Evolutionary conservation across 2,113 vertebrate species (phyloP).

Genomic region (Apteryx mantelli): DNA sequence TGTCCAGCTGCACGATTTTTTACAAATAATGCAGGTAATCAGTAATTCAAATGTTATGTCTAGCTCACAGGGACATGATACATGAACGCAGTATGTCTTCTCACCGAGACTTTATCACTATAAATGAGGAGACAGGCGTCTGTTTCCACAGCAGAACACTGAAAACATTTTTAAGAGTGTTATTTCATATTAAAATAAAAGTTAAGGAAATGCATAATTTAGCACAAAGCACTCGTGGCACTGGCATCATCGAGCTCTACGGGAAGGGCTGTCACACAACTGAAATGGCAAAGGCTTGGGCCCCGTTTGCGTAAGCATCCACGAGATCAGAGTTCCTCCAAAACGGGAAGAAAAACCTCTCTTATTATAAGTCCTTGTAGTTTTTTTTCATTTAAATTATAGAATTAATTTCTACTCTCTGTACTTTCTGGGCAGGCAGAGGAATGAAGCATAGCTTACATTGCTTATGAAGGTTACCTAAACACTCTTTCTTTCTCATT

Average conservation of each 20-base stretch:
- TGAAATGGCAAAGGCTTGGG: not conserved
- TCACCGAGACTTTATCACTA: not conserved
- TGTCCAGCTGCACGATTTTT: not conserved
- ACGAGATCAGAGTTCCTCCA: not conserved
- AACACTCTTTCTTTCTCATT: not conserved
- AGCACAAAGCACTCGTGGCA: not conserved
- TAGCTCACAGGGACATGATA: not conserved
- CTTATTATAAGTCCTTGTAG: not conserved
- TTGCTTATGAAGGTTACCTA: not conserved
- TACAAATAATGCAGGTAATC: not conserved
- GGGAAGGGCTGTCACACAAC: not conserved
- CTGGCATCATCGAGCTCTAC: not conserved
- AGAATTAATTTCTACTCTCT: not conserved
- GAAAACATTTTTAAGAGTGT: not conserved
- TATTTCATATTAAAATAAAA: constrained; percentile 6
- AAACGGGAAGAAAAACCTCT: not conserved
- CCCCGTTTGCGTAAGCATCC: not conserved
- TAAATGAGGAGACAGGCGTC: not conserved
- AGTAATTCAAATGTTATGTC: not conserved
- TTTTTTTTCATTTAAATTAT: not conserved
- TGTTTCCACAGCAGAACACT: not conserved
- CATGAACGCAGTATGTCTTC: not conserved
- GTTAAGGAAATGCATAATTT: constrained; percentile 17
- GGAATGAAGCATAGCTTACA: not conserved
- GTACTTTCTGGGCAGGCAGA: not conserved